Evolutionary conservation across 1,140 invertebrate species (phyloP), one percentile per base, ranked within the genome.

Genomic region (Drosophila tropicalis): DNA sequence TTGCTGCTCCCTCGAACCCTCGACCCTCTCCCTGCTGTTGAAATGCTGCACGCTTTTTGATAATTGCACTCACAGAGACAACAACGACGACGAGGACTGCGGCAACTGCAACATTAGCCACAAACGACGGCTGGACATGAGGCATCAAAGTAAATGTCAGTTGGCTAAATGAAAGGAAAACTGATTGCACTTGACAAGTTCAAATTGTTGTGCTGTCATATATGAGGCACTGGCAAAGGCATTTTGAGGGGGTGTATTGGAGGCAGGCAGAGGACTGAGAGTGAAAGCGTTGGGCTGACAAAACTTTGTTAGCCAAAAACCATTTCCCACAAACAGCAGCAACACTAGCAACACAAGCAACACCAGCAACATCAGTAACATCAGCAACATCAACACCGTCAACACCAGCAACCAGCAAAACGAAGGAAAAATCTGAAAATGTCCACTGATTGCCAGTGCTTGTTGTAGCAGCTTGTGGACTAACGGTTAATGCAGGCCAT

Each of bases 401-500:
- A 29, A 29, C 29, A 29, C 29, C 29, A 29, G 29, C 29, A 29
- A 44, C 13, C 44, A 47, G 9, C 44, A 15, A 51, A 22, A 51
- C 17, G 69, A 47, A 63, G 69, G 32, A 76, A 67, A 66, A 65
- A 86, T 66, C 73, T 79, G 76, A 83, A 89, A 89, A 79, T 89
- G 84, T 89, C 85, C 84, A 89, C 84, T 89, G 84, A 89, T 89
- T 89, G 84, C 84, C 81, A 64, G 40, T 41, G 83, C 83, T 87
- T 89, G 84, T 87, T 82, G 78, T 69, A 66, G 73, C 22, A 69
- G 44, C 55, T 41, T 64, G 64, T 64, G 66, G 74, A 68, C 84
- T 90, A 90, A 90, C 87, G 87, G 87, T 90, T 90, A 90, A 90
- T 84, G 87, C 87, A 84, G 87, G 90, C 87, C 83, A 90, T 90